Base-by-base conservation (phyloP, 2,797 vertebrate genomes). In the Bufotes viridis region DNA sequence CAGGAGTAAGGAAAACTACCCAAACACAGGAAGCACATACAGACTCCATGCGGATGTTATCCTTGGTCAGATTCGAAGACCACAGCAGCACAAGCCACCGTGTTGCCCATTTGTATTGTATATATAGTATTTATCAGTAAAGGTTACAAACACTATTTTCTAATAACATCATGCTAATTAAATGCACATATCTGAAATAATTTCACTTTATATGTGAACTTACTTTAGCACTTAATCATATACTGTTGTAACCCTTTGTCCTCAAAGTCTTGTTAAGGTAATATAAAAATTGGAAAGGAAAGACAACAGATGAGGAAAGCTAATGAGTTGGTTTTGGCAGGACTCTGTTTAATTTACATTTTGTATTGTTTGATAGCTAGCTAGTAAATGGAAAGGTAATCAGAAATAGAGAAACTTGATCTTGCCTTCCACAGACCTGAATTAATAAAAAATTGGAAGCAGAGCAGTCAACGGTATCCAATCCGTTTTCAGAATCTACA, bases 201-300 rank as follows among this genome's bases (percentile, higher is more conserved):
- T 69, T 60, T 67, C 84, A 83, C 17, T 78, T 70, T 79, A 87
- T 29, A 84, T 42, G 51, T 85, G 49, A 76, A 0, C 69, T 63
- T 34, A 34, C 29, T 34, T 34, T 1, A 34, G 29, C 5, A 49
- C 29, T 55, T 78, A 53, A 83, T 76, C 61, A 70, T 84, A 9
- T 57, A 0, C 0, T 18, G 22, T n/a, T 67, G n/a, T 49, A 0
- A 0, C 69, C 9, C 7, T 78, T 85, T 85, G 78, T n/a, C 84
- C 88, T 87, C 0, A 0, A 42, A 60, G 24, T 82, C 72, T n/a
- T 0, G 0, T 0, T 15, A 0, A n/a, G 84, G 60, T 22, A 79
- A 74, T 75, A 49, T 24, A 0, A 63, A 55, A 24, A 65, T 51
- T 69, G 51, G 13, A 0, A 34, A 20, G 65, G 26, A 67, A 17